Evolutionary conservation across 2,113 vertebrate species (phyloP).

Genomic region (Mixornis gularis): DNA sequence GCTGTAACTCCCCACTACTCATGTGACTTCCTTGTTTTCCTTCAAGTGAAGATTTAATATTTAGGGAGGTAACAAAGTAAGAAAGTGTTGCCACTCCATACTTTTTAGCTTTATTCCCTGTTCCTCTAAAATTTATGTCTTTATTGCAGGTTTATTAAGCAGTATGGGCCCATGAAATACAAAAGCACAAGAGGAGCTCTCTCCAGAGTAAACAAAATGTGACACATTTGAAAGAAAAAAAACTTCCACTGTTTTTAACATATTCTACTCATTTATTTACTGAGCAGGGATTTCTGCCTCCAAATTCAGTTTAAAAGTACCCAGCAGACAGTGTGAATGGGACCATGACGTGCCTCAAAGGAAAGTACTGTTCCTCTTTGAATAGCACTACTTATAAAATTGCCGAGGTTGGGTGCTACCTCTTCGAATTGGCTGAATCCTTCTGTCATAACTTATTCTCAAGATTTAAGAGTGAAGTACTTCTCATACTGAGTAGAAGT

Average conservation of each 20-base stretch:
- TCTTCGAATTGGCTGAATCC: background rate
- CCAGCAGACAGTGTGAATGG: background rate
- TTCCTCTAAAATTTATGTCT: background rate
- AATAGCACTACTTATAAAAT: background rate
- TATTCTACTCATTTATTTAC: background rate
- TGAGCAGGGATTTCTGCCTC: background rate
- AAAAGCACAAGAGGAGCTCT: background rate
- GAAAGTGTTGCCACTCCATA: background rate
- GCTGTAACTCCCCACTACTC: background rate
- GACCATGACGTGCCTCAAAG: background rate
- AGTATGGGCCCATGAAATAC: background rate
- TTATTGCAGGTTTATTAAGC: background rate
- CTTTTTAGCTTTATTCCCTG: background rate
- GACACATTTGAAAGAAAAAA: background rate
- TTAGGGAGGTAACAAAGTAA: background rate
- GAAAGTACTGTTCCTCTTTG: background rate
- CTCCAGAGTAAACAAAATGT: background rate
- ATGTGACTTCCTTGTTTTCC: background rate
- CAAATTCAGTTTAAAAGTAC: background rate
- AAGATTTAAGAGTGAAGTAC: background rate
- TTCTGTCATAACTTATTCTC: background rate
- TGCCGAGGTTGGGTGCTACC: fast-evolving
- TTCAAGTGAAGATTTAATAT: background rate
- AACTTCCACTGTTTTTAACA: background rate
- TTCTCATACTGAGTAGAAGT: background rate